Evolutionary conservation across 1,140 invertebrate genomes (phyloP).

Genomic region (Drosophila nasuta): DNA sequence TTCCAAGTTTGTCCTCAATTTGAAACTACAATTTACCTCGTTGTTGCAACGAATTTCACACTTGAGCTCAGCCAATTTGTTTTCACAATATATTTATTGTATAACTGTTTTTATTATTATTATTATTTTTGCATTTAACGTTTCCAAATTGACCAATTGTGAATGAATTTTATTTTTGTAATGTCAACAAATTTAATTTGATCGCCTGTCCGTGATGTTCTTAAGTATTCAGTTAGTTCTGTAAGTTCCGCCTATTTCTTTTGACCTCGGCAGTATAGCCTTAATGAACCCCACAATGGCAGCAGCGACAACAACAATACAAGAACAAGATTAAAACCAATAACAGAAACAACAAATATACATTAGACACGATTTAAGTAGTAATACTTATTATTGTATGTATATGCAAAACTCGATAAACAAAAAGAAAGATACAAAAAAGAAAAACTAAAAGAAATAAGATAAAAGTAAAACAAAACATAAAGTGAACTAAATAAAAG

Average conservation of each 20-base stretch:
- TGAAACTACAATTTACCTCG: slow-evolving; percentile 3
- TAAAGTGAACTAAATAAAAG: slow-evolving; percentile 52
- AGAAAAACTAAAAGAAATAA: slow-evolving; percentile 24
- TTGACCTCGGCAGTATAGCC: slow-evolving; percentile 53
- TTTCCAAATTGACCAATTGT: slow-evolving; percentile 9
- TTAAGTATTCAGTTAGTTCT: slow-evolving; percentile 70
- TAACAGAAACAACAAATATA: slow-evolving; percentile 43
- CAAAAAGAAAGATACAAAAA: slow-evolving; percentile 26
- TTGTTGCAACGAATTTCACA: slow-evolving; percentile 66
- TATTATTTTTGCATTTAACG: slow-evolving; percentile 2
- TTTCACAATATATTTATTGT: not conserved
- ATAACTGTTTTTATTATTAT: not conserved
- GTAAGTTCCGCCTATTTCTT: slow-evolving; percentile 46
- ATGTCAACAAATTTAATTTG: not conserved
- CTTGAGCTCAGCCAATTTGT: slow-evolving; percentile 36
- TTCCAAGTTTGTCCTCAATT: not conserved
- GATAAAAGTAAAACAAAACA: slow-evolving; percentile 36
- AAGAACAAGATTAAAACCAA: slow-evolving; percentile 1
- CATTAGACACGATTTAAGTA: slow-evolving; percentile 43
- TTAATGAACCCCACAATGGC: slow-evolving; percentile 46
- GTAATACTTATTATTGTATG: slow-evolving; percentile 44
- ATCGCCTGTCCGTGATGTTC: slow-evolving; percentile 38
- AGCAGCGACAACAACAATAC: slow-evolving; percentile 18
- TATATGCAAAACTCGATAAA: slow-evolving; percentile 31
- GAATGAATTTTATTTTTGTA: slow-evolving; percentile 7